Conservation (phyloP, 2,888 invertebrate genomes). For the Cephalotes varians region DNA sequence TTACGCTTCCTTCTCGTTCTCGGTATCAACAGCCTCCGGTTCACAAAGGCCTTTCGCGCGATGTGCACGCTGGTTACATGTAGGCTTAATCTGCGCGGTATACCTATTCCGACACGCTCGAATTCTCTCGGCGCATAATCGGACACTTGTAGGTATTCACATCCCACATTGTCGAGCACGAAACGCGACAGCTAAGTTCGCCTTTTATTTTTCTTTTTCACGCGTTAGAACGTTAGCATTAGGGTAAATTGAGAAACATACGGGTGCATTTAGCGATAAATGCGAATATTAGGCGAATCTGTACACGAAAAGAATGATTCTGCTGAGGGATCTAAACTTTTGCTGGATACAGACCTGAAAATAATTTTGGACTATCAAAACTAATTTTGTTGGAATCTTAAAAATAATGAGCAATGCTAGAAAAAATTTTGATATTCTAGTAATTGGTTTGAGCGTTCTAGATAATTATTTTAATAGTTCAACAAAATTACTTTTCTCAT, state of each 20-base stretch:
- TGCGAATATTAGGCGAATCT: background rate
- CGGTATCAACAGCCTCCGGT: constrained; percentile 34
- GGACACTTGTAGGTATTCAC: constrained; percentile 14
- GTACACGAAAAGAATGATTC: too few species aligned
- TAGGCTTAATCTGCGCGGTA: constrained; percentile 19
- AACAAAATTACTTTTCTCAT: too few species aligned
- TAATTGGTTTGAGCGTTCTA: too few species aligned
- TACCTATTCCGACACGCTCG: constrained; percentile 27
- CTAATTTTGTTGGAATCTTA: too few species aligned
- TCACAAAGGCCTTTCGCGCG: constrained; percentile 24
- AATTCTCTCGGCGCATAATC: constrained; percentile 17
- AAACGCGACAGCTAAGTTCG: background rate
- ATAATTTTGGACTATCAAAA: too few species aligned
- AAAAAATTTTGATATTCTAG: too few species aligned
- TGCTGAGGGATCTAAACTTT: too few species aligned
- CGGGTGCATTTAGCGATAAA: background rate
- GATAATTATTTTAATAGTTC: too few species aligned
- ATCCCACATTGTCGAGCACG: background rate
- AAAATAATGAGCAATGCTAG: too few species aligned
- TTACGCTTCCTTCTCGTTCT: constrained; percentile 26
- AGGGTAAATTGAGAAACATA: background rate
- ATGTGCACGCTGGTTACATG: constrained; percentile 8
- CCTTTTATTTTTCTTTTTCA: background rate
- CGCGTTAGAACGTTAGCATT: background rate
- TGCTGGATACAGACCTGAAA: too few species aligned